These are phyloP conservation scores for Pterostichus madidus DNA, from an alignment of 2,888 invertebrate species.

Conservation along the genomic window DNA sequence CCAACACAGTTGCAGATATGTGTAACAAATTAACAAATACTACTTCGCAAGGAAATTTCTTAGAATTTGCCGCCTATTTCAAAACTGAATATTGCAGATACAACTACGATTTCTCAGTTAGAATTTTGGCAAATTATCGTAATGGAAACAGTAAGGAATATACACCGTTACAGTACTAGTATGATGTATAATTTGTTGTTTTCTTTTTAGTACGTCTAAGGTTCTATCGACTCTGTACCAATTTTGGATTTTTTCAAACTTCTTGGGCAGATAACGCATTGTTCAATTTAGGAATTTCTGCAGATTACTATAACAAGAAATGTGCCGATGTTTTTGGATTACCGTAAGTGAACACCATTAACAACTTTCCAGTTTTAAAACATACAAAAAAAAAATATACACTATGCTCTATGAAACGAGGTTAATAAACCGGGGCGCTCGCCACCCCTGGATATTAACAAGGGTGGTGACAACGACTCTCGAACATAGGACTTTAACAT, in stretches of 20 bases:
- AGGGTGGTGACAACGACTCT: too few species aligned
- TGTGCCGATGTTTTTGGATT: conserved; percentile 67
- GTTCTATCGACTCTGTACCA: conserved; percentile 68
- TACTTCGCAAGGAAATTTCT: conserved; percentile 60
- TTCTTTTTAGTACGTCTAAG: conserved; percentile 66
- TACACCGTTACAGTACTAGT: too few species aligned
- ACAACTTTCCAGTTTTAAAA: too few species aligned
- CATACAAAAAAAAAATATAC: too few species aligned
- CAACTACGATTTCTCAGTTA: conserved; percentile 67
- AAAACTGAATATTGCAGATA: conserved; percentile 64
- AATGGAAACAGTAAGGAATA: conserved; percentile 12
- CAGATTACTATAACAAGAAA: conserved; percentile 59
- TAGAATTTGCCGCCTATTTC: conserved; percentile 65
- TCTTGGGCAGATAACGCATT: conserved; percentile 65
- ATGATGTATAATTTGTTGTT: not conserved
- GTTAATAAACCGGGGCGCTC: too few species aligned
- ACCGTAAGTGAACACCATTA: conserved; percentile 39
- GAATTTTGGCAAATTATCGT: not conserved
- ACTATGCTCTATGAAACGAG: too few species aligned
- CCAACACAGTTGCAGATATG: conserved; percentile 63
- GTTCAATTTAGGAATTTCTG: conserved; percentile 58
- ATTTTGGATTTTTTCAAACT: conserved; percentile 68
- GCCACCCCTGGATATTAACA: too few species aligned
- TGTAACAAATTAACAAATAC: conserved; percentile 65
- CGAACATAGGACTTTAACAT: too few species aligned